These are phyloP conservation scores for Ophioninae sp. DNA, from an alignment of 2,888 invertebrate genomes.

Conservation along the genomic window DNA sequence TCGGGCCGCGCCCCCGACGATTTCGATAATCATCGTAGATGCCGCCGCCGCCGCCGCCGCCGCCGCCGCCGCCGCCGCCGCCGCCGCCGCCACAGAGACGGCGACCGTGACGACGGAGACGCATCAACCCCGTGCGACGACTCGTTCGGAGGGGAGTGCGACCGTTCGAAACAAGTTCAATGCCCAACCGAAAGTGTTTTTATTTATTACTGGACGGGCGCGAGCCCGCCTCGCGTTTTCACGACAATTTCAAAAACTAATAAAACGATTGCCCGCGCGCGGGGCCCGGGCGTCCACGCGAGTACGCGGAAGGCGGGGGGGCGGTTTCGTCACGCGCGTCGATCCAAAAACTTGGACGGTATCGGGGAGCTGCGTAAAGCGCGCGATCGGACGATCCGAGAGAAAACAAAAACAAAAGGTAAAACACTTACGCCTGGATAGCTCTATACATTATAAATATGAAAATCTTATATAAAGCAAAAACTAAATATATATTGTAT, in stretches of 20 bases:
- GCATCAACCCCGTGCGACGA: slow-evolving; percentile 2
- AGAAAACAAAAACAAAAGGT: slow-evolving; percentile 14
- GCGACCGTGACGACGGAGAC: slow-evolving; percentile 7
- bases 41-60: neutral
- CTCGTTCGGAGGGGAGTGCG: slow-evolving; percentile 49
- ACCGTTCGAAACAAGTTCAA: slow-evolving; percentile 62
- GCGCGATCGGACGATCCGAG: slow-evolving; percentile 33
- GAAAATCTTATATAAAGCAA: slow-evolving; percentile 73
- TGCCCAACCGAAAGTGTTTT: slow-evolving; percentile 68
- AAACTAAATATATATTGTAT: slow-evolving; percentile 79
- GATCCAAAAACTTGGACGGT: slow-evolving; percentile 11
- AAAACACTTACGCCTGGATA: slow-evolving; percentile 76
- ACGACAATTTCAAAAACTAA: slow-evolving; percentile 26
- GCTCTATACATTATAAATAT: slow-evolving; percentile 78
- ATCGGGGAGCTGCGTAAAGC: no score
- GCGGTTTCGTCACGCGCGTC: neutral
- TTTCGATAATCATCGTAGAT: neutral
- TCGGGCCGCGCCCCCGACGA: neutral
- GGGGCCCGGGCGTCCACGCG: neutral
- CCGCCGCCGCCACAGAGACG: neutral
- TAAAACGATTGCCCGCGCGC: slow-evolving; percentile 36
- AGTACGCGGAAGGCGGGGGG: slow-evolving; percentile 16
- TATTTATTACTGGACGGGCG: slow-evolving; percentile 72
- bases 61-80: neutral
- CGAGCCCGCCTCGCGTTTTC: slow-evolving; percentile 56